Conservation (phyloP, 2,888 invertebrate species). For the Lasius platythorax region DNA sequence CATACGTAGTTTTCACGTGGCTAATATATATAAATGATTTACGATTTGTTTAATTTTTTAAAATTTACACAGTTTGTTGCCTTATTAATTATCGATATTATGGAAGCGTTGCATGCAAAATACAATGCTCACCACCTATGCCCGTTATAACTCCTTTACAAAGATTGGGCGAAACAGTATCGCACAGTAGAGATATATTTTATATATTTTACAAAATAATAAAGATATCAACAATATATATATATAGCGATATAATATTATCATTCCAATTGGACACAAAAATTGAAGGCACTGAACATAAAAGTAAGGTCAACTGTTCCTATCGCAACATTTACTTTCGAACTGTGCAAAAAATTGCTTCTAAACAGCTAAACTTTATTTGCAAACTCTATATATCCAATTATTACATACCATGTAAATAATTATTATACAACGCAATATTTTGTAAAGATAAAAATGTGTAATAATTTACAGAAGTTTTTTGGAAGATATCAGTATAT, state of each 20-base stretch:
- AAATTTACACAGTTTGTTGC: constrained; percentile 42
- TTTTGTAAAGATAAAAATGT: constrained; percentile 40
- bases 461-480: constrained; percentile 35
- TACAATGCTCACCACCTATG: constrained; percentile 53
- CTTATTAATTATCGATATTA: constrained; percentile 63
- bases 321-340: constrained; percentile 46
- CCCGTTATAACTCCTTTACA: constrained; percentile 60
- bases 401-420: constrained; percentile 23
- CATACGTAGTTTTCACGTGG: not conserved
- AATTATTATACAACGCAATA: constrained; percentile 26
- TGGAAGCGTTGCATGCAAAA: constrained; percentile 66
- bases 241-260: constrained; percentile 50
- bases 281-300: constrained; percentile 70
- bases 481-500: constrained; percentile 30
- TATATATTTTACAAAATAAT: constrained; percentile 67
- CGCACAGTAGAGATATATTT: constrained; percentile 29
- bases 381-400: constrained; percentile 5
- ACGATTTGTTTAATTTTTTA: constrained; percentile 19
- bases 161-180: constrained; percentile 57
- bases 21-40: not conserved
- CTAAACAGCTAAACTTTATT: constrained; percentile 2
- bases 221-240: constrained; percentile 63
- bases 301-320: constrained; percentile 61
- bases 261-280: constrained; percentile 55
- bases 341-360: constrained; percentile 33